Evolutionary conservation across 35 echinoderm and acorn worm genomes (phyloP), one percentile per base, ranked within the genome.

Genomic region (Stichopus chloronotus): DNA sequence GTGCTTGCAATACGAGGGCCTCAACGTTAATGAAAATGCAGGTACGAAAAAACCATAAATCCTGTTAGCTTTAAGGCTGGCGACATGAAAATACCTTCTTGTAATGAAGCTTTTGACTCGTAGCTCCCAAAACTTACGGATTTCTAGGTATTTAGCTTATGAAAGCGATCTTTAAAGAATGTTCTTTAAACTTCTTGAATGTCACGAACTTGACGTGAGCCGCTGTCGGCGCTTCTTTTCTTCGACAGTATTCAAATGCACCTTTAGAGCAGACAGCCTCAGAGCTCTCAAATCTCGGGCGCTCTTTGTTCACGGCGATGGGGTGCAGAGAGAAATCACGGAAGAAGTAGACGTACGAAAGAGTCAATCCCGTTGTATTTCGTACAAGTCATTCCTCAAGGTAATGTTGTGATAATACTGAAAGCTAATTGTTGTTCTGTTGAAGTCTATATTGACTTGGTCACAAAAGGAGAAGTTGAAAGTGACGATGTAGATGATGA

Each of bases 201-300:
- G 0, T 43, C 30, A 43, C 30, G 30, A 43, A 43, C 30, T 61
- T 61, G 59, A 61, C 59, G 14, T 61, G 59, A 61, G 19, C 22
- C 2, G 22, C 20, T n/a, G 17, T 24, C n/a, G 2, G 0, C 17
- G 2, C 6, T 74, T 74, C 69, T 74, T 8, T n/a, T 53, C 25
- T 58, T 85, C 52, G 30, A 53, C 55, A 85, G 82, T 21, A 7
- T 85, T 85, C 55, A 20, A 53, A 58, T 85, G 82, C 16, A 58
- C 17, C 12, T 19, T 85, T 22, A 17, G 24, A 21, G 82, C 82
- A 58, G 82, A 85, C 17, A 85, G 53, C 17, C 4, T 85, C 10
- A 2, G 55, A 7, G 17, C 55, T 17, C 54, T 85, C 5, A 85
- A 85, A 7, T 14, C 55, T 0, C 55, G 82, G 1, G 82, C 82